phyloP scores from a whole-genome alignment of 2,797 vertebrate genomes.

The Bradypus variegatus region DNA sequence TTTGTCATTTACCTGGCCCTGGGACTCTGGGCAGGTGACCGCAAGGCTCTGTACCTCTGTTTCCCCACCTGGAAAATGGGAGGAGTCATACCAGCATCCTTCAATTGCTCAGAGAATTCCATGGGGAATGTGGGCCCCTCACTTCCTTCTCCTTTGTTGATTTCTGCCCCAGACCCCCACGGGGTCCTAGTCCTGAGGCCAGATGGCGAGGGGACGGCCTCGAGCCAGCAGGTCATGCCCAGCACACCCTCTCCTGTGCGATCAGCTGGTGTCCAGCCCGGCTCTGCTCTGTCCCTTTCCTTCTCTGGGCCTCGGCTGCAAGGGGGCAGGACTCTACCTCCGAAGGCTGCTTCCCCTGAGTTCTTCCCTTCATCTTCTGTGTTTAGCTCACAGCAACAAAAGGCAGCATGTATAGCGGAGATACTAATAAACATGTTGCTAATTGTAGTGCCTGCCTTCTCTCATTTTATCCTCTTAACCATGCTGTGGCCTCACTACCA shows the following conservation, averaged over 20 bases:
- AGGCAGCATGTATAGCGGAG: neutral
- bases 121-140: neutral
- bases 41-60: neutral
- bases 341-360: neutral
- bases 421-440: too few species aligned
- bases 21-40: neutral
- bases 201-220: neutral
- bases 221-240: neutral
- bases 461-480: neutral
- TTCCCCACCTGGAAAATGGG: neutral
- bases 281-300: neutral
- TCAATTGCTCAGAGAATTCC: neutral
- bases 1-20: neutral
- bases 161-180: neutral
- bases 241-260: neutral
- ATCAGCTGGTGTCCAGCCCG: accelerated
- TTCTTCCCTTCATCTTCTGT: too few species aligned
- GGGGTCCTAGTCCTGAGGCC: neutral
- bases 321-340: neutral
- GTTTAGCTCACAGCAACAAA: neutral
- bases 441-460: too few species aligned
- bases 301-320: neutral
- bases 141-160: accelerated
- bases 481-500: neutral
- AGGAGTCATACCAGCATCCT: accelerated